Evolutionary conservation across 2,888 invertebrate genomes (phyloP).

Genomic region (Dicycla oo): DNA sequence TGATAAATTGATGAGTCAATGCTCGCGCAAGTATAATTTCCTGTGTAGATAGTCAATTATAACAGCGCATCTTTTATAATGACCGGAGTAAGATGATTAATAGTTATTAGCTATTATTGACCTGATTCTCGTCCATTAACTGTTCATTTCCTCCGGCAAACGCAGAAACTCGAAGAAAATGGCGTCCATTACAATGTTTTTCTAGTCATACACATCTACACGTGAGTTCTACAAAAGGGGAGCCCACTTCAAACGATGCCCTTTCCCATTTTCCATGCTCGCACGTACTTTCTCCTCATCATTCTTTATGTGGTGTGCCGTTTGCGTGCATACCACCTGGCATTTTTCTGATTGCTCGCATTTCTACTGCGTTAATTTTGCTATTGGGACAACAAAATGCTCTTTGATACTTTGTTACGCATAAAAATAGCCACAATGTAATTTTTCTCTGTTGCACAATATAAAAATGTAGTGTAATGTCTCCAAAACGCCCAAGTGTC

Average conservation of each 20-base stretch:
- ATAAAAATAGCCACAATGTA: background rate
- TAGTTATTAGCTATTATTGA: constrained; percentile 64
- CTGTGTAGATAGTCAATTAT: constrained; percentile 71
- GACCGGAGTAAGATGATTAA: constrained; percentile 65
- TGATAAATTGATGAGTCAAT: constrained; percentile 68
- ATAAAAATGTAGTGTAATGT: background rate
- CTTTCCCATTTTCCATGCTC: constrained; percentile 50
- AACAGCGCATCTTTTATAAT: constrained; percentile 66
- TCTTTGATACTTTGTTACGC: constrained; percentile 9
- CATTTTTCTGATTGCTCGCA: constrained; percentile 42
- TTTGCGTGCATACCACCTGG: constrained; percentile 34
- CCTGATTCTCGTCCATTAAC: constrained; percentile 51
- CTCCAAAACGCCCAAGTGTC: constrained; percentile 2
- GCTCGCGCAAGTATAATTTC: constrained; percentile 67
- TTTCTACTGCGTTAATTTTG: constrained; percentile 29
- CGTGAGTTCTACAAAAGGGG: constrained; percentile 34
- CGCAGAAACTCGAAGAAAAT: constrained; percentile 19
- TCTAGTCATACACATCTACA: constrained; percentile 24
- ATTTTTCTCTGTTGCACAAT: constrained; percentile 13
- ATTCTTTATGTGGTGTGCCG: constrained; percentile 41
- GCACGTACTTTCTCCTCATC: constrained; percentile 49
- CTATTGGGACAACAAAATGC: constrained; percentile 1
- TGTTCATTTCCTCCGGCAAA: constrained; percentile 44
- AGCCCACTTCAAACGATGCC: constrained; percentile 45
- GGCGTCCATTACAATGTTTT: constrained; percentile 36